Percentiles rank a stretch among this genome's conserved stretches.
Conservation (phyloP, 2,888 invertebrate genomes). For the Drosophila pseudotakahashii region DNA sequence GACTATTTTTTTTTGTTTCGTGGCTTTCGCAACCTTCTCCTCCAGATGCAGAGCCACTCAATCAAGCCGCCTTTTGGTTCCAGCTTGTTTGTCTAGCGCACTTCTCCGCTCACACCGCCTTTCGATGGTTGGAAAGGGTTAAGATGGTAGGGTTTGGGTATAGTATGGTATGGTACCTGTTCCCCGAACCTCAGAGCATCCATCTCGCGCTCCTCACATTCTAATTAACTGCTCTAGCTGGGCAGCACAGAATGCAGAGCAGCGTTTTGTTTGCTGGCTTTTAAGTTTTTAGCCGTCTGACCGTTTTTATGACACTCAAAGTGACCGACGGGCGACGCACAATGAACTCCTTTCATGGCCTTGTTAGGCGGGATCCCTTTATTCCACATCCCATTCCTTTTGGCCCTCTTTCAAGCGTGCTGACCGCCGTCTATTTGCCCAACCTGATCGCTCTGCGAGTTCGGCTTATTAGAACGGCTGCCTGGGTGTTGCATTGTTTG, state of each 20-base stretch:
- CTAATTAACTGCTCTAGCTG: constrained; percentile 81
- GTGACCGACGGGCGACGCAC: constrained; percentile 72
- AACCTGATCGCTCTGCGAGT: constrained; percentile 73
- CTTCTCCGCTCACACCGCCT: constrained; percentile 53
- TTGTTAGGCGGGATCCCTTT: constrained; percentile 74
- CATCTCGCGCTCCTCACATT: constrained; percentile 56
- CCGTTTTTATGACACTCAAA: constrained; percentile 74
- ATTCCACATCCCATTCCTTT: constrained; percentile 3
- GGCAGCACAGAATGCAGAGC: constrained; percentile 75
- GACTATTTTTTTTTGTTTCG: constrained; percentile 20
- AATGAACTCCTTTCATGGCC: constrained; percentile 79
- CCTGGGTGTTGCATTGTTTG: constrained; percentile 62
- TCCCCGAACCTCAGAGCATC: constrained; percentile 31
- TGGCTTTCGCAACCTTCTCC: constrained; percentile 37
- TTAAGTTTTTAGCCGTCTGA: constrained; percentile 63
- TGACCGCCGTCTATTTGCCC: constrained; percentile 64
- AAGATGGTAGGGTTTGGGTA: constrained; percentile 12
- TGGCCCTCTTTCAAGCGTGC: constrained; percentile 15
- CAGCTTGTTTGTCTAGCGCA: constrained; percentile 74
- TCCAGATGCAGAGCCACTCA: constrained; percentile 66
- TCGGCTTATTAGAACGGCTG: constrained; percentile 78
- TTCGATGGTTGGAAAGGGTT: constrained; percentile 32
- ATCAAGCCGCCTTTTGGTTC: constrained; percentile 67
- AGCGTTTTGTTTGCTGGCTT: constrained; percentile 76
- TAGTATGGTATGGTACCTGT: constrained; percentile 26